Base-by-base conservation (phyloP, 2,888 invertebrate species). In the Catocala sponsa region DNA sequence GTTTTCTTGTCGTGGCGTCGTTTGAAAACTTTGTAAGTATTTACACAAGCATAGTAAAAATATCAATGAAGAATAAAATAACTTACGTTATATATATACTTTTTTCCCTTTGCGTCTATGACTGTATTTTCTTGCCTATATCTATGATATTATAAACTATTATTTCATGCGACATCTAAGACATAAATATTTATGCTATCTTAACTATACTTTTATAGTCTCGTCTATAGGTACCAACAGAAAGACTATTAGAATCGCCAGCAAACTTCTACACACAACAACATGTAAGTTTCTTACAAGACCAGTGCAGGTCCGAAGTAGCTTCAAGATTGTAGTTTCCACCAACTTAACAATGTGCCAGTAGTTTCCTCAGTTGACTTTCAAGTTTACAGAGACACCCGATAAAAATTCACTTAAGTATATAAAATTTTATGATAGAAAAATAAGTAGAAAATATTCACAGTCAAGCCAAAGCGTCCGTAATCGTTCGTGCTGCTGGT, bases 311-410 rank as follows among this genome's bases (percentile, higher is more conserved):
- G 10, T 33, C 48, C 25, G 32, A 55, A 35, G 35, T 15, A 25
- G 46, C 25, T 46, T 10, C 25, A 33, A 55, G 48, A 48, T 53
- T 47, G 38, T 41, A 47, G 47, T 44, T 54, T 44, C 54, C 42
- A 38, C 25, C 35, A 55, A 47, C 55, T 55, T 55, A 1, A 11
- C 47, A 55, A 33, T 55, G 55, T 55, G 11, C 15, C n/a, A n/a
- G 35, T 47, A 47, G 55, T 55, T 46, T 52, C 25, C 47, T 55
- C 25, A 42, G 54, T 47, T 55, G 47, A 38, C 47, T 55, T 55
- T 15, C n/a, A 47, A 46, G 38, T 55, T 55, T 32, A 41, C 0
- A 25, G 6, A 47, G n/a, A 25, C 25, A 38, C n/a, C 48, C 55
- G 25, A 38, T 47, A 47, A 55, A 46, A 55, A 38, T 15, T 12